These are phyloP conservation scores for Myotis findleyi DNA, from an alignment of 2,797 vertebrate genomes.

Conservation along the genomic window DNA sequence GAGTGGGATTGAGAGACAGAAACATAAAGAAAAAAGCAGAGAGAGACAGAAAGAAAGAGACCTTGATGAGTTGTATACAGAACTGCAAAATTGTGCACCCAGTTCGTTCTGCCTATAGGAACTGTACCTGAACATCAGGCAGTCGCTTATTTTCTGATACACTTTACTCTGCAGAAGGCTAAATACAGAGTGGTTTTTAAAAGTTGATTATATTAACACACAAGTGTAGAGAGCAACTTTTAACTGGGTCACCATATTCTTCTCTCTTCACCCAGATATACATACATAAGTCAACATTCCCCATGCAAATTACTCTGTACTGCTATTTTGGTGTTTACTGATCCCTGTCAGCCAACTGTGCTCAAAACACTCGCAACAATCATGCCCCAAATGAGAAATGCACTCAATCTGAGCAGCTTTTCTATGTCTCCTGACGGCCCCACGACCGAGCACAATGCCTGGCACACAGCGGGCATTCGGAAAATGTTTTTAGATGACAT, in stretches of 20 bases:
- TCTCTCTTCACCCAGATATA: constrained; percentile 61
- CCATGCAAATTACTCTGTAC: constrained; percentile 55
- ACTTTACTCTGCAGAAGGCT: neutral
- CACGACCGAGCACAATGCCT: neutral
- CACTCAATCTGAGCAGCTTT: constrained; percentile 35
- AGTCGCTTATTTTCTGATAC: neutral
- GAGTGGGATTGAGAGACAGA: neutral
- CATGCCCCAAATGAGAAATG: constrained; percentile 47
- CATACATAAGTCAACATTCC: constrained; percentile 21
- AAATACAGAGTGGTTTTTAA: constrained; percentile 12
- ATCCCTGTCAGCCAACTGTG: constrained; percentile 69
- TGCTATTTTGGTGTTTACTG: constrained; percentile 67
- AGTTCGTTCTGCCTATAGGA: neutral
- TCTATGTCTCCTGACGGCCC: neutral
- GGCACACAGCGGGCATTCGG: neutral
- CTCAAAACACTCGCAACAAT: constrained; percentile 37
- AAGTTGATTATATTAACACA: constrained; percentile 49
- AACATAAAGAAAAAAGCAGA: neutral
- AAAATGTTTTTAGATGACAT: neutral
- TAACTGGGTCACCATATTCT: constrained; percentile 66
- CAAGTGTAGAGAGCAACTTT: constrained; percentile 32
- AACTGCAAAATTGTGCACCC: neutral
- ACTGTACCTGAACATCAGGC: neutral
- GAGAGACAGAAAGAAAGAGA: neutral
- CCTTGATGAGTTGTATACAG: neutral